Conservation (phyloP, 2,113 vertebrate genomes). For the Cryptotis parvus region DNA sequence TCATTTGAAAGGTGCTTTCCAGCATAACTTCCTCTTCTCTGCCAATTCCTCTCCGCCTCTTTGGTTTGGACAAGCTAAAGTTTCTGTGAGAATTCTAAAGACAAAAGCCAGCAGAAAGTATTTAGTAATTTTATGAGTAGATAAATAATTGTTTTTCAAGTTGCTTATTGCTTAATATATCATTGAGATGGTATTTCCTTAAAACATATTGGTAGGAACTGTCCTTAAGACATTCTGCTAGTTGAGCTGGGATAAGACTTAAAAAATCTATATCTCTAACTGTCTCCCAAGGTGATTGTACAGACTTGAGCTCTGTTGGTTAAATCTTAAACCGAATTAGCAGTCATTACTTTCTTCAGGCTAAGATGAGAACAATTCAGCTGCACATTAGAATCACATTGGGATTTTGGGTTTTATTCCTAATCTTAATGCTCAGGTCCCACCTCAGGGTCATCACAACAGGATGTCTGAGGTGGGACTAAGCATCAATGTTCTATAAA, state of each 20-base stretch:
- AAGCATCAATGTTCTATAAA: background rate
- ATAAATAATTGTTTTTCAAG: background rate
- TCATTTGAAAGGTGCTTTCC: background rate
- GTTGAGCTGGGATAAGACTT: background rate
- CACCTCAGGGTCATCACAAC: no score
- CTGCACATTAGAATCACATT: background rate
- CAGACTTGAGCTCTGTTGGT: background rate
- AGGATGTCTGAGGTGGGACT: no score
- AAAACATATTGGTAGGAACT: background rate
- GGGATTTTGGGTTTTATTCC: background rate
- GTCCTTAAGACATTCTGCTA: background rate
- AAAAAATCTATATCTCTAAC: background rate
- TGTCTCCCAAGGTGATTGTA: background rate
- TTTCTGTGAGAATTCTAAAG: background rate
- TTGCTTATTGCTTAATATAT: background rate
- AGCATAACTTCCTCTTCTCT: background rate
- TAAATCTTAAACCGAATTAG: background rate
- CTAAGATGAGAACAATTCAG: background rate
- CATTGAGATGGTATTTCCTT: background rate
- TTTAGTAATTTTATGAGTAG: background rate
- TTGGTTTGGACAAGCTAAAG: background rate
- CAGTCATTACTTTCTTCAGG: background rate
- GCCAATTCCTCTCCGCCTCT: background rate
- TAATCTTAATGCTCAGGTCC: background rate
- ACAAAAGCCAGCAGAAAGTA: background rate